phyloP scores from a whole-genome alignment of 2,113 vertebrate species.

The Strix aluco region DNA sequence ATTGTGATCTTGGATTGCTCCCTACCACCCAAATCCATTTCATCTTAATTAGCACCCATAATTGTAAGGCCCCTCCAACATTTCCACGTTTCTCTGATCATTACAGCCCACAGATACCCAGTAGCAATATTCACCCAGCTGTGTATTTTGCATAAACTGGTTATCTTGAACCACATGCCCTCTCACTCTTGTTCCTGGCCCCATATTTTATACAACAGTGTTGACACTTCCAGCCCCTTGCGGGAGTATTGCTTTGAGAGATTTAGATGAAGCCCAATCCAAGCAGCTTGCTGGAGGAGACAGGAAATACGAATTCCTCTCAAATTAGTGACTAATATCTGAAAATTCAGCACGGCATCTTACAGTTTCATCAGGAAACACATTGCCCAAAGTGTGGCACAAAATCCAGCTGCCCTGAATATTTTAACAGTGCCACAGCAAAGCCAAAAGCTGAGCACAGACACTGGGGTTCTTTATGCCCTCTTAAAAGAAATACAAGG shows the following conservation, averaged over 20 bases:
- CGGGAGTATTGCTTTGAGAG: not conserved
- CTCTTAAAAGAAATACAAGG: not conserved
- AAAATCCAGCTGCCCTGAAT: not conserved
- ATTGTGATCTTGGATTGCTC: slow-evolving; percentile 44
- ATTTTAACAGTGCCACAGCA: not conserved
- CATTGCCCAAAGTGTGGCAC: not conserved
- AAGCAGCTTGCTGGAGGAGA: not conserved
- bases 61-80: not conserved
- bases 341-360: not conserved
- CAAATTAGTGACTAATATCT: not conserved
- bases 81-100: slow-evolving; percentile 20
- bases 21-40: slow-evolving; percentile 17
- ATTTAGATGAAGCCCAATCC: slow-evolving; percentile 7
- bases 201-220: not conserved
- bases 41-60: not conserved
- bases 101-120: not conserved
- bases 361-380: not conserved
- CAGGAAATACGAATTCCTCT: not conserved
- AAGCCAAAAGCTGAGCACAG: not conserved
- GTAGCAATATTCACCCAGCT: slow-evolving; percentile 13
- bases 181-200: not conserved
- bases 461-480: not conserved
- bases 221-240: not conserved
- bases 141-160: slow-evolving; percentile 36
- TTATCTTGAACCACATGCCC: slow-evolving; percentile 29